Evolutionary conservation across 2,797 vertebrate species (phyloP), one percentile per base, ranked within the genome.

Genomic region (Sylvilagus floridanus): DNA sequence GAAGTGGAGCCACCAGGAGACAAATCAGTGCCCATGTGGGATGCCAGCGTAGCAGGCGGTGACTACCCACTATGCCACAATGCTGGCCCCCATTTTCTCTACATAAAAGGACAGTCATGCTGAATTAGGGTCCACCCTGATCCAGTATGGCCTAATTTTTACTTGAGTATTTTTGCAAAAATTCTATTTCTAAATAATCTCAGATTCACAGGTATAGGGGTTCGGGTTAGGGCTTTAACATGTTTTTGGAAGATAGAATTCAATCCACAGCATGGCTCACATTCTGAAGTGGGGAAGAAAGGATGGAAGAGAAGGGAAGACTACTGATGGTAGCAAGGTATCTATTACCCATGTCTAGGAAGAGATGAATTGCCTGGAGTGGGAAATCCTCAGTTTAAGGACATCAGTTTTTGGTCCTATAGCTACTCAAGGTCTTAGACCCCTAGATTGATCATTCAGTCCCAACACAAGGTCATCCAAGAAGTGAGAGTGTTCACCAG

Each of bases 151-250:
- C 42, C 22, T 47, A n/a, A 28, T 83, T 77, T 95, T 76, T 37
- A 84, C 78, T 79, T n/a, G 26, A 89, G 28, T 73, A 26, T 26
- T 81, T 37, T 17, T 95, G 16, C 82, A 78, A 90, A 91, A 50
- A 87, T 19, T 22, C 47, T 62, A 37, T 35, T 89, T 89, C 62
- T 37, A 88, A 90, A 71, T 73, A 85, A 84, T 54, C 5, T 72
- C 35, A 89, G 30, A 75, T 32, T 86, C 71, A 66, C 5, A 95
- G 42, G 5, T 35, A 63, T 5, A 73, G 35, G 50, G 50, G 62
- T 57, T 57, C 4, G 11, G n/a, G 2, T 72, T 68, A 72, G 54
- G 11, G 77, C 28, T 57, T 81, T 30, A 91, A 72, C 10, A 5
- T 13, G 0, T 72, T 84, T 82, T 21, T 19, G 17, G 26, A 4